Evolutionary conservation across 2,888 invertebrate species (phyloP).

Genomic region (Vandiemenella viatica): DNA sequence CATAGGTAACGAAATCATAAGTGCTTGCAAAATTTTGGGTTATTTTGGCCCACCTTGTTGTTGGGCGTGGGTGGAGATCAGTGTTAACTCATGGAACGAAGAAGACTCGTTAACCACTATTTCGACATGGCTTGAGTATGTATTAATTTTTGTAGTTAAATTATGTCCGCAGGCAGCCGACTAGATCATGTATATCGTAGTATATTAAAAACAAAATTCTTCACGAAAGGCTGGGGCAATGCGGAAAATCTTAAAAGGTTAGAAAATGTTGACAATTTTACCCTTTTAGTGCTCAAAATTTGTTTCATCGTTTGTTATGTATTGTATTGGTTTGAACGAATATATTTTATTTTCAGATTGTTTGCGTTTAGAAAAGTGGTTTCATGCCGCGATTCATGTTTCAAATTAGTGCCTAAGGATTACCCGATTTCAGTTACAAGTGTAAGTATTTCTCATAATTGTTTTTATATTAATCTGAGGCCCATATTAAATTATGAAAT

Average conservation of each 20-base stretch:
- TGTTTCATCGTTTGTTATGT: not conserved
- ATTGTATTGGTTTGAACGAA: not conserved
- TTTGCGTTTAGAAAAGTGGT: constrained; percentile 82
- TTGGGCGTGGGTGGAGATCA: no score
- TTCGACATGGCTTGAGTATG: no score
- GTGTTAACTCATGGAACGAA: no score
- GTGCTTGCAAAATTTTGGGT: no score
- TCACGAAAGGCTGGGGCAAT: constrained; percentile 93
- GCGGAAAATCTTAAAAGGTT: constrained; percentile 80
- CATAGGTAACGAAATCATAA: no score
- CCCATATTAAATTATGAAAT: no score
- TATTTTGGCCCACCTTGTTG: no score
- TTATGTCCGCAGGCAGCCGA: constrained; percentile 26
- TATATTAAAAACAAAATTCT: constrained; percentile 77
- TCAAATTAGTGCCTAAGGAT: constrained; percentile 60
- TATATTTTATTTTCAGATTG: constrained; percentile 46
- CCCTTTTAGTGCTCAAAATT: not conserved
- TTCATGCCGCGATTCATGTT: constrained; percentile 67
- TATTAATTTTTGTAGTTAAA: no score
- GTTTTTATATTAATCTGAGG: no score
- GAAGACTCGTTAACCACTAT: no score
- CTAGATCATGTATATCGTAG: constrained; percentile 72
- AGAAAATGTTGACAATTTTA: constrained; percentile 15
- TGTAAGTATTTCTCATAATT: no score
- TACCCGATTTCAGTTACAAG: constrained; percentile 79